phyloP scores from a whole-genome alignment of 2,888 invertebrate species.

The Euproctis similis region DNA sequence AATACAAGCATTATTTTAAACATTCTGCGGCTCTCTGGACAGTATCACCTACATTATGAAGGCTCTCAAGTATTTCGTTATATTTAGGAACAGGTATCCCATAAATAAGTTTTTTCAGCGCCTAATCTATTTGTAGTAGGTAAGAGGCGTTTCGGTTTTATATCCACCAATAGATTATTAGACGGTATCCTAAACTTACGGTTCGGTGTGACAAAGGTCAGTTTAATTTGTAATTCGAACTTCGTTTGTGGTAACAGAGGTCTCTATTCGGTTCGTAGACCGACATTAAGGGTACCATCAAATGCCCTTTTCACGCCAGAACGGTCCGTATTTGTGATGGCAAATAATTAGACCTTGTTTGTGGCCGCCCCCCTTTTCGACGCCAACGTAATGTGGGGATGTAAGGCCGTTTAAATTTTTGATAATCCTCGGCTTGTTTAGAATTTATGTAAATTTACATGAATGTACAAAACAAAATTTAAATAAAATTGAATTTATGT shows the following conservation, averaged over 20 bases:
- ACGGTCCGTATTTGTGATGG: conserved; percentile 34
- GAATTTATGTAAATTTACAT: too few species aligned
- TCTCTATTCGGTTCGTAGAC: conserved; percentile 42
- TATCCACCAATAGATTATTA: too few species aligned
- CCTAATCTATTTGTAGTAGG: too few species aligned
- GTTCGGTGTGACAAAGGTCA: conserved; percentile 32
- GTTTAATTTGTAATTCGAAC: conserved; percentile 54
- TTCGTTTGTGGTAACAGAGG: conserved; percentile 50
- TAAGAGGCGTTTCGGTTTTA: too few species aligned
- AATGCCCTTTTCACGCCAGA: conserved; percentile 33
- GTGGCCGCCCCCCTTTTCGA: conserved; percentile 15
- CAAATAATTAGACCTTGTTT: conserved; percentile 43
- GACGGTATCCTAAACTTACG: conserved; percentile 11
- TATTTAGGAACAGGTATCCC: too few species aligned
- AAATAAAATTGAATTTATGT: too few species aligned
- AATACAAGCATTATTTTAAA: too few species aligned
- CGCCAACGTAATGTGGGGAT: conserved; percentile 15
- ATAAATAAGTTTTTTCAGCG: too few species aligned
- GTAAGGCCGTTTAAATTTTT: conserved; percentile 12
- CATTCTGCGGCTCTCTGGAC: too few species aligned
- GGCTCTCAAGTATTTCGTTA: too few species aligned
- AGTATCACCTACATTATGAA: too few species aligned
- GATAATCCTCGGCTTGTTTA: conserved; percentile 2
- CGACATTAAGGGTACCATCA: conserved; percentile 35
- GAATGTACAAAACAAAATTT: too few species aligned